phyloP scores from a whole-genome alignment of 2,797 vertebrate genomes.

The Alosa sapidissima region DNA sequence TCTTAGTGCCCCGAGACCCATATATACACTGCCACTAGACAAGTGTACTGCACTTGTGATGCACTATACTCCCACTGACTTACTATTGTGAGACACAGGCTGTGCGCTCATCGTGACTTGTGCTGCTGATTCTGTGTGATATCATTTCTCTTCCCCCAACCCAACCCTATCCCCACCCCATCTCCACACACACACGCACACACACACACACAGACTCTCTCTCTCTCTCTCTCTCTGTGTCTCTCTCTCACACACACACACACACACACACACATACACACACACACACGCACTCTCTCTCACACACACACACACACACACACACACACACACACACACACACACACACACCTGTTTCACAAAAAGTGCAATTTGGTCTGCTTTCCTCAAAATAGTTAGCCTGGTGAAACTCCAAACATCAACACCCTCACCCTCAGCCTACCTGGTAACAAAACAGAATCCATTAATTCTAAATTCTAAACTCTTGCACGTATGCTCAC shows the following conservation, averaged over 20 bases:
- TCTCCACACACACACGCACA: not conserved
- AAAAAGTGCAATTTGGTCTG: not conserved
- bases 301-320: not conserved
- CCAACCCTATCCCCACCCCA: no score
- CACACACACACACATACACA: not conserved
- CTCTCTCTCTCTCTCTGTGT: no score
- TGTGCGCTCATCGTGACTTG: not conserved
- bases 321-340: not conserved
- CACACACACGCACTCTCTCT: conserved; percentile 3
- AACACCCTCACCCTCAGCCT: not conserved
- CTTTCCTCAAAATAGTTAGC: not conserved
- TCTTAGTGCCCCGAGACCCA: not conserved
- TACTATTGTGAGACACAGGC: not conserved
- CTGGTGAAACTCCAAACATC: not conserved
- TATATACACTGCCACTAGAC: not conserved
- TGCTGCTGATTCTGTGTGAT: not conserved
- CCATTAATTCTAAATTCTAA: not conserved
- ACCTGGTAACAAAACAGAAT: not conserved
- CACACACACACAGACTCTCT: not conserved
- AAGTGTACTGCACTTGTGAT: not conserved
- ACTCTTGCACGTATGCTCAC: not conserved
- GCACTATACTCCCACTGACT: not conserved
- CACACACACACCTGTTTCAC: not conserved
- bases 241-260: not conserved
- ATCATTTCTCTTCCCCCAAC: not conserved